Evolutionary conservation across 2,113 vertebrate genomes (phyloP).

Genomic region (Pelodiscus sinensis): DNA sequence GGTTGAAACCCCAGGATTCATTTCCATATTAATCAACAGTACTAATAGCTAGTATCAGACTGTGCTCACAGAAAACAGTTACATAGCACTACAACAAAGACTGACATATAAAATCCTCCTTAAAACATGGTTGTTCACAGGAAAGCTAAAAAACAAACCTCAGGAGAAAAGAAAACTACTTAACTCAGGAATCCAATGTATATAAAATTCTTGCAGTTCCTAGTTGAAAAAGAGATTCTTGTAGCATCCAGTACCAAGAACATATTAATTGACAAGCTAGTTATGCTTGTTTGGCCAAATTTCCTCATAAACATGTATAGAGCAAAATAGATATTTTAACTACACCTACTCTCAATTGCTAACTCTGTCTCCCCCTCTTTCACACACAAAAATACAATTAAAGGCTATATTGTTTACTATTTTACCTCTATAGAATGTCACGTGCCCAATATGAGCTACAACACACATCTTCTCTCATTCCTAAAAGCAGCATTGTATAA

Average conservation of each 20-base stretch:
- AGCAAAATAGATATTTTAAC: background rate
- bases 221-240: background rate
- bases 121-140: background rate
- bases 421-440: background rate
- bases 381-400: background rate
- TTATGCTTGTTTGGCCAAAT: background rate
- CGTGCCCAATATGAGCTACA: background rate
- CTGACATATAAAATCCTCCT: background rate
- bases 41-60: background rate
- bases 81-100: background rate
- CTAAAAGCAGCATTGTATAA: background rate
- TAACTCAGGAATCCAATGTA: fast-evolving
- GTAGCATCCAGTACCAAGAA: background rate
- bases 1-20: fast-evolving
- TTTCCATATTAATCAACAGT: background rate
- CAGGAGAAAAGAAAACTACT: background rate
- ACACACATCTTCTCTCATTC: background rate
- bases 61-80: background rate
- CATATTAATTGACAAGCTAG: fast-evolving
- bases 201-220: background rate
- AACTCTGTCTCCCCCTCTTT: background rate
- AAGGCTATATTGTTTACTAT: background rate
- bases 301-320: background rate
- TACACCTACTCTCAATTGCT: background rate
- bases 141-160: background rate